Conservation (phyloP, 2,888 invertebrate genomes). For the Allacma fusca region DNA sequence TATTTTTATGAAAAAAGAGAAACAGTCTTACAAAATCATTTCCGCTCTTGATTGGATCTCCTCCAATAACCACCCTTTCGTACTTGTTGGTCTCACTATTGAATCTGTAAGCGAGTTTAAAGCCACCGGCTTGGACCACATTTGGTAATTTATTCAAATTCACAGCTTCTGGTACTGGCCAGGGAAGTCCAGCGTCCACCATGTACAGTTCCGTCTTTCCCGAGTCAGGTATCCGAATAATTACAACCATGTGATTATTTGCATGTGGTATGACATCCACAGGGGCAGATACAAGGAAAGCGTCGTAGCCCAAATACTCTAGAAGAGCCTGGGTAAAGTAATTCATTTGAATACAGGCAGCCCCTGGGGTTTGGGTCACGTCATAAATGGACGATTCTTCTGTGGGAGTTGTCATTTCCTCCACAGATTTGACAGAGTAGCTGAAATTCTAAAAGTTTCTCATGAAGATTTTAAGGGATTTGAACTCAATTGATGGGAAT, state of each 20-base stretch:
- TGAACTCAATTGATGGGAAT: neutral
- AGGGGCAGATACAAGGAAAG: conserved; percentile 3
- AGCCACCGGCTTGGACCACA: neutral
- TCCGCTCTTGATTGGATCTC: neutral
- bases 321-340: neutral
- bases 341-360: conserved; percentile 7
- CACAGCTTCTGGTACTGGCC: neutral
- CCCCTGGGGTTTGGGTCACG: neutral
- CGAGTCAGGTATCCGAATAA: neutral
- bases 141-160: neutral
- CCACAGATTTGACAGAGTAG: neutral
- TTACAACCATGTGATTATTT: conserved; percentile 10
- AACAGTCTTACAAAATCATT: neutral
- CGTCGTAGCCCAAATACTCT: conserved; percentile 3
- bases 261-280: neutral
- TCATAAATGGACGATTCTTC: neutral
- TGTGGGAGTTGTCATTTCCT: neutral
- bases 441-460: neutral
- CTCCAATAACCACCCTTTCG: neutral
- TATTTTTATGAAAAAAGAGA: neutral
- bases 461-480: neutral
- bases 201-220: neutral
- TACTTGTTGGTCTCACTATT: neutral
- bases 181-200: neutral
- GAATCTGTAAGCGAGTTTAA: neutral